Conservation (phyloP, 2,113 vertebrate species). For the Rostratula benghalensis region DNA sequence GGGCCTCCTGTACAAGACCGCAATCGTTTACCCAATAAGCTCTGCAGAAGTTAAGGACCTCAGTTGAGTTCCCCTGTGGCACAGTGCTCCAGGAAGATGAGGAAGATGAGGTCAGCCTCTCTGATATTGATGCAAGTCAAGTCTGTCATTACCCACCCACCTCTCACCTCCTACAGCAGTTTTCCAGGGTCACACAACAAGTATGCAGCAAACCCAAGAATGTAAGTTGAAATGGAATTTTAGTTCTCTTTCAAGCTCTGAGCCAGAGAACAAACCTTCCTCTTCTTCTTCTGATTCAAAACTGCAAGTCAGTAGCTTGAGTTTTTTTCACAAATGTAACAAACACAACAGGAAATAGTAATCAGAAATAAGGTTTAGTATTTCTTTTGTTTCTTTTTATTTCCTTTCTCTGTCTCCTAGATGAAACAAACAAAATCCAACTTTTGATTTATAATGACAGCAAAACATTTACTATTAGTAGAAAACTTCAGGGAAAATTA, state of each 20-base stretch:
- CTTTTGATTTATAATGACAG: background rate
- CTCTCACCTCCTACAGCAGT: background rate
- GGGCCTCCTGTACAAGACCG: background rate
- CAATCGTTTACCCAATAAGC: background rate
- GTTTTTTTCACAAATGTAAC: background rate
- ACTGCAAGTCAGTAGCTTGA: background rate
- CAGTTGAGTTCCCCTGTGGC: background rate
- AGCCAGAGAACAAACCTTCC: background rate
- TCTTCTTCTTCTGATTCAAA: background rate
- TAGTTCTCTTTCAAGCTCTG: background rate
- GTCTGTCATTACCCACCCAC: background rate
- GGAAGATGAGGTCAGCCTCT: background rate
- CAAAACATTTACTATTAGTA: background rate
- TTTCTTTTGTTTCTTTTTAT: background rate
- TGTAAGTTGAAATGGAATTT: background rate
- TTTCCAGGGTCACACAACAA: background rate
- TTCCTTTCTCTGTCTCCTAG: background rate
- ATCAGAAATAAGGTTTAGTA: background rate
- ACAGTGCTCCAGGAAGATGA: rapidly evolving
- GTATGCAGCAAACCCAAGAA: background rate
- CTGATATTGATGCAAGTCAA: background rate
- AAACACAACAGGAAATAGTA: background rate
- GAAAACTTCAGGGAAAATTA: background rate
- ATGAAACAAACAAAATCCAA: background rate
- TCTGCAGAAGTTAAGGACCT: background rate